Base-by-base conservation (phyloP, 1,140 invertebrate genomes). In the Oreohelix idahoensis region DNA sequence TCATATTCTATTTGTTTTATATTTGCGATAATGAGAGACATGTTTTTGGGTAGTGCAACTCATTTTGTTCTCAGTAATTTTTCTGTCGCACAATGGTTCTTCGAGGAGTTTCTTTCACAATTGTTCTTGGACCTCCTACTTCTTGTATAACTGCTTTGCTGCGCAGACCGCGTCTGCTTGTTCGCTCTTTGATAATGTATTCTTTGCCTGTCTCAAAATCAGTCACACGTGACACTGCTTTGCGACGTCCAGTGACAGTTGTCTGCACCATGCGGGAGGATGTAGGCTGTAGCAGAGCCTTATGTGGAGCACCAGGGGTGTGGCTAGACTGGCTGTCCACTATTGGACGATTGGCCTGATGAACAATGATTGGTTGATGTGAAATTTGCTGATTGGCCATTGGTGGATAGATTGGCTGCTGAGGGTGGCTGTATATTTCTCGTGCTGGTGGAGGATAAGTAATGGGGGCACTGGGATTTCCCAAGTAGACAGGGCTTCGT, bases 161-260 rank as follows among this genome's bases (percentile, higher is more conserved):
- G 17, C 77, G 77, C 1, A 13, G 29, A 45, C 77, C 77, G 42
- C 0, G 29, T n/a, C 51, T 36, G 63, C 77, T 79, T 23, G 51
- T 66, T 17, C 35, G 51, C 26, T 79, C 45, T 53, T 29, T 66
- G 5, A 79, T 45, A n/a, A 29, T 66, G 35, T 79, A 79, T 36
- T 63, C 63, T 45, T 66, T 63, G 8, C 77, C 77, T 0, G 77
- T 79, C 2, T 66, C 58, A 39, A 79, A 53, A 26, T 79, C 77
- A 10, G 77, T 42, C 5, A 79, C 77, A n/a, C 26, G 36, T 8
- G 77, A 63, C 36, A 32, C 11, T 17, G 11, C 39, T 69, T 38
- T 79, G 17, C 58, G 38, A 1, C 58, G 51, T 32, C 53, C 51
- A 36, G 71, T 73, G 29, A 20, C 36, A 42, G 38, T 73, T 42